Evolutionary conservation across 1,140 invertebrate species (phyloP), one percentile per base, ranked within the genome.

Genomic region (Latrodectus geometricus): DNA sequence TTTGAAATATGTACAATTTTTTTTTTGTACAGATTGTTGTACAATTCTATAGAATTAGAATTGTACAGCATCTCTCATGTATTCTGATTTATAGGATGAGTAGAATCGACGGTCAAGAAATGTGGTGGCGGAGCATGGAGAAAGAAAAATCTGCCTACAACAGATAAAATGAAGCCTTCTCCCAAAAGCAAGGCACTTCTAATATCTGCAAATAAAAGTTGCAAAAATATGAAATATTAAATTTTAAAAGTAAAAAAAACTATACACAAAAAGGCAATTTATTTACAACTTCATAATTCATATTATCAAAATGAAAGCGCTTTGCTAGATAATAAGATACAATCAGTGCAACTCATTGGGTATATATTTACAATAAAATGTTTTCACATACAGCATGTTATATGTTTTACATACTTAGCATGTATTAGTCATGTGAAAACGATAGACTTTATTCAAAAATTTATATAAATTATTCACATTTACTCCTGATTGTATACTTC

Each of bases 151-250:
- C 87, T 73, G 56, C 80, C 83, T 15, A 88, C 76, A 14, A 88
- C 87, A 76, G 80, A 85, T 52, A 88, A 85, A 66, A 88, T 86
- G 68, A 88, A 88, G 80, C 87, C 87, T 81, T 88, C 87, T 81
- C 87, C 87, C 76, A 88, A 70, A 65, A 88, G 77, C 80, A 88
- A 79, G 75, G 87, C 87, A 88, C 87, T 88, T 85, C 81, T 79
- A 85, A 88, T 81, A 69, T 88, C 87, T 88, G 77, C 9, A 83
- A 88, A 83, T 21, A 68, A 4, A 86, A 77, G 35, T 35, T 35
- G 35, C 5, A 35, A 35, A 35, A 70, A 35, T n/a, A 70, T 70
- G n/a, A 70, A 20, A 70, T 21, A 20, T 70, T 70, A 70, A 4
- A 5, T 21, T 2, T 9, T 35, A 70, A n/a, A 14, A 61, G 54